Evolutionary conservation across 92 coral and sea anemone genomes (phyloP).

Genomic region (Epizoanthus fatuus): DNA sequence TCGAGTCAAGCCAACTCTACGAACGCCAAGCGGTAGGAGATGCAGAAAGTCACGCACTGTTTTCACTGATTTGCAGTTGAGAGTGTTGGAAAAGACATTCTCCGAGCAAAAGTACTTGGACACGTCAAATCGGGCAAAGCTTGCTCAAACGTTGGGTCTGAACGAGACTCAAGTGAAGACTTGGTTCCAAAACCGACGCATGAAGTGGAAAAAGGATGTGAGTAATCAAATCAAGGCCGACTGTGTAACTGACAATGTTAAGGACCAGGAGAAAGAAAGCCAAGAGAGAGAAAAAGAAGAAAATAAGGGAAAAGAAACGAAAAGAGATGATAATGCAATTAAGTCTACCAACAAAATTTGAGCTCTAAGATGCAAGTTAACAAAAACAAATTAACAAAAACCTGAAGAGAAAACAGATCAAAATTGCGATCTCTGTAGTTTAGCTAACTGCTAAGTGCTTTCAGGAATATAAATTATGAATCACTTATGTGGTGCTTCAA

Average conservation of each 20-base stretch:
- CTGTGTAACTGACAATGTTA: conserved; percentile 12
- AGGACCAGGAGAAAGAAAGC: conserved; percentile 1
- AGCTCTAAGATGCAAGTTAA: neutral
- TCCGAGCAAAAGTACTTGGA: conserved; percentile 96
- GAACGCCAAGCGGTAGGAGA: conserved; percentile 96
- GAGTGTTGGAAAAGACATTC: conserved; percentile 96
- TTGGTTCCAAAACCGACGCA: conserved; percentile 98
- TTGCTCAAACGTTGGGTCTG: conserved; percentile 94
- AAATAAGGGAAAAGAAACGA: conserved; percentile 10
- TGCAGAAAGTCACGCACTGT: conserved; percentile 99
- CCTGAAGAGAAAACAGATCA: conserved; percentile 8
- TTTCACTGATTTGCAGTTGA: conserved; percentile 95
- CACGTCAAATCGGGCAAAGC: conserved; percentile 94
- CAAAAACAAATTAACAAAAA: no score
- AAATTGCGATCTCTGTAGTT: conserved; percentile 5
- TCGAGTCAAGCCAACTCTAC: conserved; percentile 94
- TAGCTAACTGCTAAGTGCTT: conserved; percentile 2
- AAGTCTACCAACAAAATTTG: conserved; percentile 1
- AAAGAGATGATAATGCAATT: conserved; percentile 9
- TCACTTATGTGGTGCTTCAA: conserved; percentile 21
- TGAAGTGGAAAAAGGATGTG: conserved; percentile 96
- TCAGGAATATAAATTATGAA: neutral
- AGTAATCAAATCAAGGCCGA: conserved; percentile 40
- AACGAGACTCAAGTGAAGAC: conserved; percentile 99
- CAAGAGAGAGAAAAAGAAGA: conserved; percentile 17